These are phyloP conservation scores for Drosophila nigrodunni DNA, from an alignment of 1,140 invertebrate species.

Conservation along the genomic window DNA sequence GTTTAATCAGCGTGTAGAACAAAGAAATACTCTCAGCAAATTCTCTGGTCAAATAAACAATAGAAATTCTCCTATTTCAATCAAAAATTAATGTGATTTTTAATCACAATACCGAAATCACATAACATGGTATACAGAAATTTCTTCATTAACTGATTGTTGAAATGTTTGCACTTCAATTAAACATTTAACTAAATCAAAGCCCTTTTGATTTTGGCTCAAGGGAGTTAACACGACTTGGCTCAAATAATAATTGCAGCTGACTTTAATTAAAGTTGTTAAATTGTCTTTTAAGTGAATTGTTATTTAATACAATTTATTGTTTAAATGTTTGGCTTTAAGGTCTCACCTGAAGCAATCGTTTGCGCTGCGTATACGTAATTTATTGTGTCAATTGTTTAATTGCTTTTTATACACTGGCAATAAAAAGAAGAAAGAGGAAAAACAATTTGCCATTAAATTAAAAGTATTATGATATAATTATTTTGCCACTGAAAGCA, in stretches of 20 bases:
- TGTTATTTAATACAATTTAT: not conserved
- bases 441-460: constrained; percentile 7
- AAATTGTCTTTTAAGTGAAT: constrained; percentile 1
- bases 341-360: constrained; percentile 1
- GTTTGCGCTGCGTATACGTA: not conserved
- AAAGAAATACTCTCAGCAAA: too few species aligned
- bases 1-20: too few species aligned
- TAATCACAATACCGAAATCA: too few species aligned
- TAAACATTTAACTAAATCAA: too few species aligned
- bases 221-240: not conserved
- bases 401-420: not conserved
- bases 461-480: not conserved
- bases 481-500: constrained; percentile 3
- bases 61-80: too few species aligned
- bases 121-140: too few species aligned
- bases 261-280: not conserved
- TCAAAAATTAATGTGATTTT: too few species aligned
- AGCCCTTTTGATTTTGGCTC: not conserved
- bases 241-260: not conserved
- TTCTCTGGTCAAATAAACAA: too few species aligned
- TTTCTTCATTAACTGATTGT: too few species aligned
- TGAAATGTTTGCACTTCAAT: too few species aligned
- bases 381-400: constrained; percentile 1
- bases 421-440: not conserved
- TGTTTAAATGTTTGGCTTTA: not conserved